A percentile compares a stretch with the other conserved stretches of the same genome.
These are phyloP conservation scores for Ectemnius continuus DNA, from an alignment of 2,888 invertebrate species.

Conservation along the genomic window DNA sequence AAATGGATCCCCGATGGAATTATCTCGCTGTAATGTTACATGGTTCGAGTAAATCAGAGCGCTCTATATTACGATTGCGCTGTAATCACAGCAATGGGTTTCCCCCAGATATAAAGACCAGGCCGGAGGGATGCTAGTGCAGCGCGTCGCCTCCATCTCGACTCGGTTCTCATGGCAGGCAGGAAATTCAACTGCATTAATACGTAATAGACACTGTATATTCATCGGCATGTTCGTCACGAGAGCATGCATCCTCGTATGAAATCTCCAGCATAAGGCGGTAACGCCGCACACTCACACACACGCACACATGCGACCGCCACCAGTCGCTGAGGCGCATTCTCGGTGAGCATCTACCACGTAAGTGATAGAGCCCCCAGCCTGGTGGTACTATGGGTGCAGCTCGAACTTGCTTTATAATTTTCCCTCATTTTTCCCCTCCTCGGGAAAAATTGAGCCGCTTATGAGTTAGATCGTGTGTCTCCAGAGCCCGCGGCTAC, in stretches of 20 bases:
- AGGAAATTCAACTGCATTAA: constrained; percentile 49
- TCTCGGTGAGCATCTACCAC: constrained; percentile 7
- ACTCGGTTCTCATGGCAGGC: neutral
- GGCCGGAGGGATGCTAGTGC: neutral
- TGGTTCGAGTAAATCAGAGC: too few relatives aligned
- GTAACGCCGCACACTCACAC: neutral
- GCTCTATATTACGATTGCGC: constrained; percentile 14
- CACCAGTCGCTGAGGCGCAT: too few relatives aligned
- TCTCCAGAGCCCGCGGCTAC: neutral
- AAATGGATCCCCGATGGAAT: too few relatives aligned
- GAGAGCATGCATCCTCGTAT: constrained; percentile 21
- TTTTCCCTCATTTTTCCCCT: constrained; percentile 36
- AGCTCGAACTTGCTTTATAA: constrained; percentile 35
- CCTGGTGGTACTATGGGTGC: constrained; percentile 37
- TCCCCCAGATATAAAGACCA: constrained; percentile 10
- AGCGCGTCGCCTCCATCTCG: constrained; percentile 6
- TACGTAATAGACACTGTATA: constrained; percentile 51
- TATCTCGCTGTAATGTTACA: too few relatives aligned
- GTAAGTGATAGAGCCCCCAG: constrained; percentile 38
- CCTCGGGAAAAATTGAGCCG: constrained; percentile 3
- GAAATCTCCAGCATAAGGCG: constrained; percentile 26
- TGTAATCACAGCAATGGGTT: constrained; percentile 22
- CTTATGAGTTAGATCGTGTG: neutral
- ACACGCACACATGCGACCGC: too few relatives aligned
- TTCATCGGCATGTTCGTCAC: constrained; percentile 43